Evolutionary conservation across 2,797 vertebrate genomes (phyloP), one percentile per base, ranked within the genome.

Genomic region (Vireo griseus): DNA sequence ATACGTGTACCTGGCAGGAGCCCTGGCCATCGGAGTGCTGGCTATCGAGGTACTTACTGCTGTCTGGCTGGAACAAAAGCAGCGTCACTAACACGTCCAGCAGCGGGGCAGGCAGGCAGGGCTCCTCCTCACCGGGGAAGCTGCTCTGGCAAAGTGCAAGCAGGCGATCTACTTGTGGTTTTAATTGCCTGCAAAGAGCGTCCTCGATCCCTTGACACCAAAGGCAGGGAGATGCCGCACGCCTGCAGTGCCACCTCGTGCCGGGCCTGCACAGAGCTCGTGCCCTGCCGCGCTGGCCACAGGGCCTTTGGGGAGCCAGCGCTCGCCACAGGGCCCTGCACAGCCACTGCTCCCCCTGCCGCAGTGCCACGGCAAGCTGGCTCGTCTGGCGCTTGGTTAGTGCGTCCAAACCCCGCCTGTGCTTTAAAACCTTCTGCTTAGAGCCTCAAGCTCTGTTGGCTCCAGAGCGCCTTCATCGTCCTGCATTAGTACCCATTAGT

Each of bases 1-100:
- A 0, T 99, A 99, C 5, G 99, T 99, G 94, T 99, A 99, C 97
- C 97, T 99, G 68, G 98, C 99, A 1, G 99, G 99, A 95, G 99
- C 98, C 31, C 98, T 99, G 26, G 98, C 98, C 95, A 99, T 99
- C 3, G 98, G 99, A 5, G 98, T 99, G 75, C 71, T 99, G 96
- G 98, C 98, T 7, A 98, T 99, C 3, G 99, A 99, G 98, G 99
- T 99, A 97, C 26, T 16, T 98, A 91, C 7, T 7, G 21, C 12
- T n/a, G 58, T 7, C 7, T 8, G 55, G 20, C 45, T 11, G 29
- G 40, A 13, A 55, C 25, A 39, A 67, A 33, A 58, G 29, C 74
- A 5, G 17, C 0, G 7, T 16, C 1, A 14, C 57, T 48, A 11
- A 24, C 1, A 13, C 22, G 24, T 10, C 65, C 50, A 21, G 71